phyloP scores from a whole-genome alignment of 1,140 invertebrate species.

The Himalopsyche phryganea region DNA sequence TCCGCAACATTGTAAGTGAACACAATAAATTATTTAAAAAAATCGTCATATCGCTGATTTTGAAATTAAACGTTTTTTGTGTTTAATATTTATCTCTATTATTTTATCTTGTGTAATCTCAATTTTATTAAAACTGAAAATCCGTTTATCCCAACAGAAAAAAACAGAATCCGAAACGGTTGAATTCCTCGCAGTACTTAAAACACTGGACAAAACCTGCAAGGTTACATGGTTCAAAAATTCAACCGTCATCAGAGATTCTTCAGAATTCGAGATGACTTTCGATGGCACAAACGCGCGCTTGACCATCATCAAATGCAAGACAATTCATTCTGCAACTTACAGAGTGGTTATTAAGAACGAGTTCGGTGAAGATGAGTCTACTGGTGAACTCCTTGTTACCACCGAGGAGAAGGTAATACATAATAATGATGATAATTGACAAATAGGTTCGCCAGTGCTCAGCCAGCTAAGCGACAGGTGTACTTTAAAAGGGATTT shows the following conservation, averaged over 20 bases:
- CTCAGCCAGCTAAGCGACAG: no score
- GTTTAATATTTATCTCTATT: no score
- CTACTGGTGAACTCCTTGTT: slow-evolving; percentile 70
- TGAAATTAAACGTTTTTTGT: no score
- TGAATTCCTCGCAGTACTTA: slow-evolving; percentile 72
- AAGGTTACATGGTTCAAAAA: slow-evolving; percentile 87
- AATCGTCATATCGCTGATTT: no score
- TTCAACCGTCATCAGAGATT: slow-evolving; percentile 66
- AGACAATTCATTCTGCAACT: slow-evolving; percentile 66
- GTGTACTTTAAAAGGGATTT: no score
- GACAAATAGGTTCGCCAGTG: no score
- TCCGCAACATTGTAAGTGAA: slow-evolving; percentile 67
- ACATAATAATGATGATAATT: background rate
- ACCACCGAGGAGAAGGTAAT: slow-evolving; percentile 54
- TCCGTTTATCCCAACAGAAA: slow-evolving; percentile 39
- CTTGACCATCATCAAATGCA: slow-evolving; percentile 67
- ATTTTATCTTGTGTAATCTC: no score
- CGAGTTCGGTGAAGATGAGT: slow-evolving; percentile 79
- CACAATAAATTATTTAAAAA: no score
- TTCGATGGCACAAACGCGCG: slow-evolving; percentile 81
- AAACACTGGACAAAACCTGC: slow-evolving; percentile 70
- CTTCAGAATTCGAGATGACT: slow-evolving; percentile 62
- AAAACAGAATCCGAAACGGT: slow-evolving; percentile 69
- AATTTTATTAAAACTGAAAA: no score
- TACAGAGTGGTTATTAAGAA: slow-evolving; percentile 80